phyloP scores from a whole-genome alignment of 2,113 vertebrate species.

The Zosterops borbonicus region DNA sequence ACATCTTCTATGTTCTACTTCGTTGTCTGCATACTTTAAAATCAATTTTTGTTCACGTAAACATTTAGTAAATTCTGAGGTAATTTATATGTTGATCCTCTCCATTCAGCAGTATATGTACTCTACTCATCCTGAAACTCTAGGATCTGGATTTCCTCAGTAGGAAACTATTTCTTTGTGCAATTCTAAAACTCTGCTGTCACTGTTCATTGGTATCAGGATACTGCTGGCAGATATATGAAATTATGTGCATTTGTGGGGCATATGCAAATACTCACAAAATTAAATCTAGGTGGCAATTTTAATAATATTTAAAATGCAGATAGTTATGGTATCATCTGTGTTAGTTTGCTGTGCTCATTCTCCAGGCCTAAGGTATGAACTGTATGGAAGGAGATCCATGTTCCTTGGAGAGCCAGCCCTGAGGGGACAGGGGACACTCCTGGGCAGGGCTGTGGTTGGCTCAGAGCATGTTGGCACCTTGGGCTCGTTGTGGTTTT shows the following conservation, averaged over 20 bases:
- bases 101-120: background rate
- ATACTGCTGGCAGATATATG: background rate
- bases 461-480: background rate
- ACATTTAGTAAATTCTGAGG: background rate
- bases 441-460: background rate
- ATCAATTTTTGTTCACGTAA: background rate
- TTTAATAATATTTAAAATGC: background rate
- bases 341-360: background rate
- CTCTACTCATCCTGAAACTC: background rate
- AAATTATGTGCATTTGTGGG: background rate
- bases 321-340: background rate
- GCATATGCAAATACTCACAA: background rate
- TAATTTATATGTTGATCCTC: background rate
- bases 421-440: fast-evolving
- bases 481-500: background rate
- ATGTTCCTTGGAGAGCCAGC: background rate
- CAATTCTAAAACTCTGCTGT: background rate
- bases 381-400: background rate
- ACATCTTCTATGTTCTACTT: background rate
- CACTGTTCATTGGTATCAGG: background rate
- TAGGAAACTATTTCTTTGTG: background rate
- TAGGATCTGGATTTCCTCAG: background rate
- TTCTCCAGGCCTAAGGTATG: background rate
- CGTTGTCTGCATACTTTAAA: background rate
- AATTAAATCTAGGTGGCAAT: background rate